Conservation (phyloP, 2,797 vertebrate genomes). For the Hirundo rustica region DNA sequence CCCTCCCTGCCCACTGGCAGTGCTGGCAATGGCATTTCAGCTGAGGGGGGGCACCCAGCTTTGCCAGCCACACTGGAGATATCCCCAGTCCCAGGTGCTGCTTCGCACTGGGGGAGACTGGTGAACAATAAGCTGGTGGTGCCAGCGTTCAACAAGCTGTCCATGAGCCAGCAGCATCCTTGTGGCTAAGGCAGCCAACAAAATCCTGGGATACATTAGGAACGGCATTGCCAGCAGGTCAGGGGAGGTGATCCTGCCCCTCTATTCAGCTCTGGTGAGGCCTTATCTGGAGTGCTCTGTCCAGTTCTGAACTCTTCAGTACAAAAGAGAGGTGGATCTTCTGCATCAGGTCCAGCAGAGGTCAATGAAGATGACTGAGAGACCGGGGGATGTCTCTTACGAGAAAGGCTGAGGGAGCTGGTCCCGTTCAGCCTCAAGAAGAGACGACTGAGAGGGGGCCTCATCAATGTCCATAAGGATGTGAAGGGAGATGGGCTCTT, state of each 20-base stretch:
- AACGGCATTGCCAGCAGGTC: background rate
- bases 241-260: background rate
- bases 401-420: background rate
- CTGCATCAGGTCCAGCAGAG: background rate
- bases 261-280: background rate
- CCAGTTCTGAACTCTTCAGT: background rate
- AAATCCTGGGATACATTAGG: background rate
- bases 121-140: background rate
- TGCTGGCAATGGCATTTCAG: background rate
- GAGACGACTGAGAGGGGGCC: background rate
- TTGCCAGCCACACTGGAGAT: background rate
- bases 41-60: fast-evolving
- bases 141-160: background rate
- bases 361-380: background rate
- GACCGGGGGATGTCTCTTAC: background rate
- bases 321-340: background rate
- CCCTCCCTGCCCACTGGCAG: background rate
- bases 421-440: background rate
- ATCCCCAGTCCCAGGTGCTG: fast-evolving
- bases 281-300: background rate
- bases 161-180: background rate
- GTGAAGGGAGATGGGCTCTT: background rate
- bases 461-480: background rate
- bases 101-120: background rate
- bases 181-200: background rate